A percentile compares a stretch with the other conserved stretches of the same genome.
These are phyloP conservation scores for Dasyurus viverrinus DNA, from an alignment of 2,113 vertebrate species.

Conservation along the genomic window DNA sequence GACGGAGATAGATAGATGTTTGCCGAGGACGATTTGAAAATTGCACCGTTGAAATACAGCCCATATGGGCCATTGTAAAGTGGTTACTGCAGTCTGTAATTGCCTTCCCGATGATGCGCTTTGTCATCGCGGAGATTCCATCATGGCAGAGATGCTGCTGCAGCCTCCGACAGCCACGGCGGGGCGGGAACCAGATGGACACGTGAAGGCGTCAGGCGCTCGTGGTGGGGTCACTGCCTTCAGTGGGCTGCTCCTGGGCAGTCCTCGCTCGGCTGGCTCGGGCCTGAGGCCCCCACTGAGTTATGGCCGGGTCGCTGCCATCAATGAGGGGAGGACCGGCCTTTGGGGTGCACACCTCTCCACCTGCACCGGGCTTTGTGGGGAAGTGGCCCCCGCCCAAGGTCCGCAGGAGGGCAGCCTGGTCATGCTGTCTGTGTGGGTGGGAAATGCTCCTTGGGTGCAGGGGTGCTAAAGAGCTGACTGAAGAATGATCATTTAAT, in stretches of 20 bases:
- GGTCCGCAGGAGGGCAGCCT: background rate
- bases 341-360: background rate
- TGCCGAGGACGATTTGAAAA: constrained; percentile 86
- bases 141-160: constrained; percentile 83
- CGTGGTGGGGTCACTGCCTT: constrained; percentile 65
- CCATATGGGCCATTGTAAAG: constrained; percentile 83
- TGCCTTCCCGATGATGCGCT: constrained; percentile 86
- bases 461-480: background rate
- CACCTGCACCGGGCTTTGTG: background rate
- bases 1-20: constrained; percentile 84
- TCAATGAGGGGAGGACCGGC: background rate
- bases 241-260: constrained; percentile 34
- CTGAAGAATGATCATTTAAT: background rate
- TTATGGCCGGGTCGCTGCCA: constrained; percentile 26
- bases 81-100: constrained; percentile 86
- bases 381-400: background rate
- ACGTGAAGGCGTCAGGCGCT: constrained; percentile 76
- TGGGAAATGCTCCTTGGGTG: background rate
- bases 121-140: constrained; percentile 81
- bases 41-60: constrained; percentile 86
- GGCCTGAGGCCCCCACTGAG: constrained; percentile 52
- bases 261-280: constrained; percentile 19
- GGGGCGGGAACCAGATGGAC: constrained; percentile 82
- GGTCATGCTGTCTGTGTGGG: background rate
- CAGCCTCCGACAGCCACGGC: constrained; percentile 81